Evolutionary conservation across 2,888 invertebrate genomes (phyloP), one percentile per base, ranked within the genome.

Genomic region (Lymantria monacha): DNA sequence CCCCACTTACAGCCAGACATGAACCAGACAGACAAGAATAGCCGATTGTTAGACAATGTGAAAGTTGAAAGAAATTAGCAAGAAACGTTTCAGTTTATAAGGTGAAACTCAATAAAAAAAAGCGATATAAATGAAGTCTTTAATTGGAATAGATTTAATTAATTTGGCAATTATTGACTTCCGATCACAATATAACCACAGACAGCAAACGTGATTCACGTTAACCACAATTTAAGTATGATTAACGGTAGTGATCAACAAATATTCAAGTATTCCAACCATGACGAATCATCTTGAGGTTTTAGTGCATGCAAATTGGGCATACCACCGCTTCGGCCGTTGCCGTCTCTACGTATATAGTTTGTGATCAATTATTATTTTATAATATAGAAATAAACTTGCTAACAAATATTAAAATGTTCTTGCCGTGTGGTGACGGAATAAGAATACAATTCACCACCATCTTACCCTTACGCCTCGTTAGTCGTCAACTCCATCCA

Each of bases 1-100:
- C 41, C 30, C 45, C 51, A 48, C 41, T 53, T 46, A 45, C 45
- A 22, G 42, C 47, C 44, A 58, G 58, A 55, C 53, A 42, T 53
- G 51, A 55, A 55, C 38, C 55, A 57, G 53, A 55, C 53, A 41
- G 40, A 46, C 51, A 53, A 55, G 46, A 68, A 54, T 52, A 50
- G 49, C 51, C 41, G 48, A 55, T 55, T 51, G 59, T 51, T 48
- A 65, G 53, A 65, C 69, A 58, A 54, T 57, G 60, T 69, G 69
- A 65, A 69, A 66, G 66, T 62, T 51, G 1, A 55, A 52, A 51
- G 55, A 65, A 61, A 57, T 57, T 49, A 14, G 49, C 48, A 64
- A 58, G 48, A 55, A 62, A 55, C 45, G 51, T 50, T 48, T 59
- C 44, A 51, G 41, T 41, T 15, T 15, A 12, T 38, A n/a, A 38